A percentile compares a stretch with the other conserved stretches of the same genome.
Conservation (phyloP, 2,888 invertebrate genomes). For the Aspidiotus rigidus region DNA sequence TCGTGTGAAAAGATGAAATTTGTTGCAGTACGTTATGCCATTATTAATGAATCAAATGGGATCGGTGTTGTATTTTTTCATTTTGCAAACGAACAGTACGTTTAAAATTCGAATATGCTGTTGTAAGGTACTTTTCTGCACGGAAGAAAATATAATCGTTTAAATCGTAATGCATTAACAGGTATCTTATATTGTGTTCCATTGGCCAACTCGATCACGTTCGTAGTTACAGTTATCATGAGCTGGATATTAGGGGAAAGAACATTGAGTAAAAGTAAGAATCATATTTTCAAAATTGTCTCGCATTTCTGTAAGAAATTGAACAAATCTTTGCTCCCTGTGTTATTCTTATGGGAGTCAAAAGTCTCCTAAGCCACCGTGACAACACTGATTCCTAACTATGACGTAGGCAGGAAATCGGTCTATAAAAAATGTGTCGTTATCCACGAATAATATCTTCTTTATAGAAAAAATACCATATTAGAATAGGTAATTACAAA, state of each 20-base stretch:
- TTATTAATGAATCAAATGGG: constrained; percentile 17
- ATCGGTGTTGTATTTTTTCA: constrained; percentile 22
- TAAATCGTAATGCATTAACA: background rate
- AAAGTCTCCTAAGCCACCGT: no score
- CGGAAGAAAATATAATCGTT: no score
- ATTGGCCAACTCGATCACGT: constrained; percentile 18
- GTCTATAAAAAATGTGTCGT: no score
- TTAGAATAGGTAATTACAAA: no score
- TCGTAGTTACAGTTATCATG: constrained; percentile 14
- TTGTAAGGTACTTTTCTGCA: background rate
- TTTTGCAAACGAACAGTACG: background rate
- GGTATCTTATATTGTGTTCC: constrained; percentile 27
- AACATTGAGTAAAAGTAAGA: constrained; percentile 14
- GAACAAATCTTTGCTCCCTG: no score
- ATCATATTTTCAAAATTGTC: background rate
- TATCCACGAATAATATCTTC: no score
- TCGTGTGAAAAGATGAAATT: background rate
- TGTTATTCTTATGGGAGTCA: no score
- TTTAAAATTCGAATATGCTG: background rate
- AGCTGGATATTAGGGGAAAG: constrained; percentile 16
- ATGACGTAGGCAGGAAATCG: no score
- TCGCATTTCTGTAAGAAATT: no score
- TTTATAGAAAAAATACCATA: no score
- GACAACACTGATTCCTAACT: no score
- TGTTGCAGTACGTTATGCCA: constrained; percentile 10